Percentiles rank a stretch among this genome's conserved stretches.
These are phyloP conservation scores for Spialia ferax DNA, from an alignment of 2,888 invertebrate genomes.

Conservation along the genomic window DNA sequence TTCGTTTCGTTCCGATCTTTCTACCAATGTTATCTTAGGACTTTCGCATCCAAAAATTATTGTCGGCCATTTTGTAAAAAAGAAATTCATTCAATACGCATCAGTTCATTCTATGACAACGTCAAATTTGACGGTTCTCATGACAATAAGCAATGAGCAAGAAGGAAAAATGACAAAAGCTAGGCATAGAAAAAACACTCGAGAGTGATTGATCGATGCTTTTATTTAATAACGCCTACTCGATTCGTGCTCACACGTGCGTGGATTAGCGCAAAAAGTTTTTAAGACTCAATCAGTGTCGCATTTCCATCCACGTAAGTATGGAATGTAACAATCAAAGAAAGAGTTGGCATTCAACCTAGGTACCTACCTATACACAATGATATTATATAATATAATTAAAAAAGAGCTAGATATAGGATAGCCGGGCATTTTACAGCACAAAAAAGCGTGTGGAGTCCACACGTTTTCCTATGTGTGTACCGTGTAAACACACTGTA, in stretches of 20 bases:
- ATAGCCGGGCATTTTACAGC: too few species aligned
- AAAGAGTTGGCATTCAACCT: too few species aligned
- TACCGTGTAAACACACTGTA: too few species aligned
- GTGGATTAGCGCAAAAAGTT: neutral
- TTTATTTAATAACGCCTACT: neutral
- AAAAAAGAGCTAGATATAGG: too few species aligned
- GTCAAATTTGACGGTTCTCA: slow-evolving; percentile 19
- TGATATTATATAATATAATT: too few species aligned
- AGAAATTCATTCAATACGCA: slow-evolving; percentile 1
- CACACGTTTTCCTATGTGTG: too few species aligned
- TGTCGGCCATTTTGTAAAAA: neutral
- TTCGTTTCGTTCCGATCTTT: slow-evolving; percentile 13
- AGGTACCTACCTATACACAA: too few species aligned
- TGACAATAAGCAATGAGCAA: neutral
- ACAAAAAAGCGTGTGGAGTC: too few species aligned
- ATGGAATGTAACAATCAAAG: neutral
- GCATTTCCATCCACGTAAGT: neutral
- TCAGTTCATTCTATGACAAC: neutral
- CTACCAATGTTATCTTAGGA: neutral
- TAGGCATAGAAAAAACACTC: neutral
- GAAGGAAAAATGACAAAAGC: neutral
- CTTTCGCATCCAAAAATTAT: neutral
- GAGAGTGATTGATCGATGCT: slow-evolving; percentile 9
- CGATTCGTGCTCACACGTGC: slow-evolving; percentile 8
- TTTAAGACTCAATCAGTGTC: neutral